These are phyloP conservation scores for Daktulosphaira vitifoliae DNA, from an alignment of 1,140 invertebrate species.

Conservation along the genomic window DNA sequence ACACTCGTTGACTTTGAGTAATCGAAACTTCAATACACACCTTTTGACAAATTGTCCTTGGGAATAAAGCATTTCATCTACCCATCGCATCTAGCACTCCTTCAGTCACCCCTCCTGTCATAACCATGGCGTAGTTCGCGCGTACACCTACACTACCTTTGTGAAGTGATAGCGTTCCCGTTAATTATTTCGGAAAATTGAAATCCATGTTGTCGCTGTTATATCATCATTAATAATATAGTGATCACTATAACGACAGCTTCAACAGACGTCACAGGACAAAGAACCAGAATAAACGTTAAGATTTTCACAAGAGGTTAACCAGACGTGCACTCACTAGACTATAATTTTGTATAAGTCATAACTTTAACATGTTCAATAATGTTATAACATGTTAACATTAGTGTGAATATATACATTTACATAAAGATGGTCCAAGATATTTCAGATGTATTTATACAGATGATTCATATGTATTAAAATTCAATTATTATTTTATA, in stretches of 20 bases:
- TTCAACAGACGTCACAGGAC: background rate
- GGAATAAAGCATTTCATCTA: conserved; percentile 1
- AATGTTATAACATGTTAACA: too few relatives aligned
- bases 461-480: too few relatives aligned
- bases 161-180: conserved; percentile 1
- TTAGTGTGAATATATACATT: too few relatives aligned
- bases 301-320: too few relatives aligned
- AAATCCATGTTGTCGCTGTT: conserved; percentile 15
- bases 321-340: too few relatives aligned
- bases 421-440: too few relatives aligned
- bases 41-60: conserved; percentile 22
- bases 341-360: too few relatives aligned
- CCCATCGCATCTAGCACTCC: background rate
- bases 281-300: too few relatives aligned
- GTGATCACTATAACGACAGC: background rate
- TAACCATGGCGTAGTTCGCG: too few relatives aligned
- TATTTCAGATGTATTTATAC: too few relatives aligned
- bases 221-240: conserved; percentile 19
- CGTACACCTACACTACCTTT: background rate
- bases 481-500: too few relatives aligned
- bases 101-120: background rate
- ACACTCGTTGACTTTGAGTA: conserved; percentile 26
- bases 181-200: conserved; percentile 30
- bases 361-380: too few relatives aligned
- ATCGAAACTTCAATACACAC: background rate